These are phyloP conservation scores for Nibea albiflora DNA, from an alignment of 2,113 vertebrate genomes.

Conservation along the genomic window DNA sequence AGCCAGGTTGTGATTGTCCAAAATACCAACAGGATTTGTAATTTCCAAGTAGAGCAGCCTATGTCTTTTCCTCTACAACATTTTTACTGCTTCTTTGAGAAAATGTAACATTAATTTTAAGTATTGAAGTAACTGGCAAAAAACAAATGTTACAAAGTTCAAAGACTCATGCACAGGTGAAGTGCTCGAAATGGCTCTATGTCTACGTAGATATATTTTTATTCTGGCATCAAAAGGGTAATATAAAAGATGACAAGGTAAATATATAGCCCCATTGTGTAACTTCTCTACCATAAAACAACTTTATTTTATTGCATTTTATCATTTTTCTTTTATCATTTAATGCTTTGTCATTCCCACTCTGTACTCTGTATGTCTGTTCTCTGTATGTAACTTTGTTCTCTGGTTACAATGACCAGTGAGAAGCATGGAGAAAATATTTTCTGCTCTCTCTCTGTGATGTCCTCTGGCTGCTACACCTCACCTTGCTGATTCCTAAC, in stretches of 20 bases:
- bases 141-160: not conserved
- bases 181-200: not conserved
- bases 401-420: no score
- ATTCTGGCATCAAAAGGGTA: not conserved
- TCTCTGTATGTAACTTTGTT: no score
- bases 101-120: not conserved
- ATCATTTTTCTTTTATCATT: no score
- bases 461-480: no score
- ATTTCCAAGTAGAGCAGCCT: not conserved
- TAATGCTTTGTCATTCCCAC: no score
- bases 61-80: not conserved
- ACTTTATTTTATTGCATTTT: no score
- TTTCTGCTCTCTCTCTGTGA: no score
- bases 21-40: conserved; percentile 1
- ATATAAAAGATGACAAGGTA: not conserved
- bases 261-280: not conserved
- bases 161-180: not conserved
- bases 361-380: no score
- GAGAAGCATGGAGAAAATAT: no score
- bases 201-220: not conserved
- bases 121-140: not conserved
- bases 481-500: no score
- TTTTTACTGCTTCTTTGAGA: not conserved
- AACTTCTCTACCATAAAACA: no score
- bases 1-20: not conserved